These are phyloP conservation scores for Boulengeromyrus knoepffleri DNA, from an alignment of 2,113 vertebrate species.

Conservation along the genomic window DNA sequence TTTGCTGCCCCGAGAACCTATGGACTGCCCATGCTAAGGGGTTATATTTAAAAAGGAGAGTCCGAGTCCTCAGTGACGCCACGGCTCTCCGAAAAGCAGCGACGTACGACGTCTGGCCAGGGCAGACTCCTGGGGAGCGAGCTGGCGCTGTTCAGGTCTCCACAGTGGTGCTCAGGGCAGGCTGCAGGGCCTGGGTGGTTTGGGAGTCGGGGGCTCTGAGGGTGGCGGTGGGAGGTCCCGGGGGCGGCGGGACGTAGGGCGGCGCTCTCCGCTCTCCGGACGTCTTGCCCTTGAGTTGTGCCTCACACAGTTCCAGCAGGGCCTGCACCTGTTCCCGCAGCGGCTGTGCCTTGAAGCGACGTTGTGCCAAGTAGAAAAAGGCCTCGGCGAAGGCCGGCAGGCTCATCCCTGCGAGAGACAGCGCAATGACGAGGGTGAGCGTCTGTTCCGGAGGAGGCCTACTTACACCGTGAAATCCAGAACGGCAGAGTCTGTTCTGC, in stretches of 20 bases:
- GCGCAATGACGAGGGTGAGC: not conserved
- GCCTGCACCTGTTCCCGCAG: slow-evolving; percentile 71
- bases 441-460: not conserved
- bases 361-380: slow-evolving; percentile 79
- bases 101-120: slow-evolving; percentile 6
- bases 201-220: slow-evolving; percentile 36
- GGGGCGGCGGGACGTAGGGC: slow-evolving; percentile 9
- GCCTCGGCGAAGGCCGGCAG: slow-evolving; percentile 88
- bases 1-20: slow-evolving; percentile 34
- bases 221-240: slow-evolving; percentile 22
- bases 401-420: slow-evolving; percentile 74
- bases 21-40: not conserved
- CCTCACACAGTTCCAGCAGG: slow-evolving; percentile 74
- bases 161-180: slow-evolving; percentile 40
- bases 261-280: not conserved
- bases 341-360: slow-evolving; percentile 67
- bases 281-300: slow-evolving; percentile 59
- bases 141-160: slow-evolving; percentile 32
- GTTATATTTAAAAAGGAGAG: not conserved
- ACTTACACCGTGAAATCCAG: not conserved
- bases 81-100: not conserved
- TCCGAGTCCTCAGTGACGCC: slow-evolving; percentile 24
- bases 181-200: slow-evolving; percentile 41
- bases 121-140: not conserved
- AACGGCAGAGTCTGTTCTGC: not conserved